Percentiles rank a stretch among this genome's conserved stretches.
Conservation (phyloP, 2,888 invertebrate species). For the Clitarchus hookeri region DNA sequence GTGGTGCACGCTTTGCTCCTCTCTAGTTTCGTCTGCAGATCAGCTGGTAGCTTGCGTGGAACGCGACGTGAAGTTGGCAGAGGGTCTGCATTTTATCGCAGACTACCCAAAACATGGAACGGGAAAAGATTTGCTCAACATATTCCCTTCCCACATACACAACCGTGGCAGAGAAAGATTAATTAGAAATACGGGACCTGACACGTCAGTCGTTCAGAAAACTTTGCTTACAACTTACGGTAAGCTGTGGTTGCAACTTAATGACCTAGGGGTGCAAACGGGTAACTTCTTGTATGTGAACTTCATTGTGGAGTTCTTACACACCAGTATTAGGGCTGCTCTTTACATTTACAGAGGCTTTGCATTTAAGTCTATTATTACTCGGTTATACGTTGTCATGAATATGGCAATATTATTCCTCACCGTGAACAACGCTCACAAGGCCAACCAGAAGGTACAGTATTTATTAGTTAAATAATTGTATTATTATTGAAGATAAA, state of each 20-base stretch:
- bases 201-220: too few relatives aligned
- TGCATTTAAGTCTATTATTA: background rate
- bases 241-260: constrained; percentile 4
- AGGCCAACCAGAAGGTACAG: background rate
- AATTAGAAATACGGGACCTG: too few relatives aligned
- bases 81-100: too few relatives aligned
- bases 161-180: too few relatives aligned
- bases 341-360: background rate
- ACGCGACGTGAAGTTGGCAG: too few relatives aligned
- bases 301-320: background rate
- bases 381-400: background rate
- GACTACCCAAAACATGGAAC: too few relatives aligned
- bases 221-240: background rate
- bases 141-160: too few relatives aligned
- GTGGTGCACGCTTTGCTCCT: background rate
- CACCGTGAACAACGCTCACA: background rate
- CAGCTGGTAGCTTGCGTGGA: background rate
- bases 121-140: too few relatives aligned
- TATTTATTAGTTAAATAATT: too few relatives aligned
- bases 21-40: background rate
- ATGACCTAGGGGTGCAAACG: background rate
- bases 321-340: background rate
- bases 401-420: background rate
- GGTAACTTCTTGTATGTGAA: background rate
- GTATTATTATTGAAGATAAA: too few relatives aligned